Percentiles rank a stretch among this genome's conserved stretches.
Evolutionary conservation across 2,113 vertebrate species (phyloP).

Genomic region (Muntiacus reevesi): DNA sequence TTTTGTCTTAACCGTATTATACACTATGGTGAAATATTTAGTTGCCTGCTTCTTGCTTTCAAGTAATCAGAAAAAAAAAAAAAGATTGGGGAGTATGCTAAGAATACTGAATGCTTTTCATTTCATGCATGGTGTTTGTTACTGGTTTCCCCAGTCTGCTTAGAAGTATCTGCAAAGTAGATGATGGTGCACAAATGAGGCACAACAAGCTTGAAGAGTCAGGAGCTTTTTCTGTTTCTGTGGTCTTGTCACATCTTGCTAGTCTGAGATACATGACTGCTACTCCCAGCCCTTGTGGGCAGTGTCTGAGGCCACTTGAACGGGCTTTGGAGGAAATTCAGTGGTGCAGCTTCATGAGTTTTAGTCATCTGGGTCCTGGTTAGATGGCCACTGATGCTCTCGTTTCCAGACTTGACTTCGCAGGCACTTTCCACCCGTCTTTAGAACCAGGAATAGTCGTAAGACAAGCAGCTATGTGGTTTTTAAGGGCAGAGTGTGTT

Average conservation of each 20-base stretch:
- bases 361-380: background rate
- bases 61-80: background rate
- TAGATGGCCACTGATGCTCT: background rate
- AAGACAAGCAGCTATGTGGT: background rate
- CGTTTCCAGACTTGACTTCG: background rate
- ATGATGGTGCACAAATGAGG: background rate
- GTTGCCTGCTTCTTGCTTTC: background rate
- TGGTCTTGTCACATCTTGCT: background rate
- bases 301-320: background rate
- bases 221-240: background rate
- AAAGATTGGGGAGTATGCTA: background rate
- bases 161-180: background rate
- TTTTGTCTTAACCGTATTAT: background rate
- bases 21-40: background rate
- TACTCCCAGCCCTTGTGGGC: background rate
- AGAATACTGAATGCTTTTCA: background rate
- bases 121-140: background rate
- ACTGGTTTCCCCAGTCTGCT: background rate
- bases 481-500: slow-evolving; percentile 36
- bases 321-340: background rate
- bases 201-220: background rate
- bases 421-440: background rate
- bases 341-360: background rate
- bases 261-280: background rate
- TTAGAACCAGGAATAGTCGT: slow-evolving; percentile 4